These are phyloP conservation scores for Netelia melanura DNA, from an alignment of 2,888 invertebrate genomes.

Conservation along the genomic window DNA sequence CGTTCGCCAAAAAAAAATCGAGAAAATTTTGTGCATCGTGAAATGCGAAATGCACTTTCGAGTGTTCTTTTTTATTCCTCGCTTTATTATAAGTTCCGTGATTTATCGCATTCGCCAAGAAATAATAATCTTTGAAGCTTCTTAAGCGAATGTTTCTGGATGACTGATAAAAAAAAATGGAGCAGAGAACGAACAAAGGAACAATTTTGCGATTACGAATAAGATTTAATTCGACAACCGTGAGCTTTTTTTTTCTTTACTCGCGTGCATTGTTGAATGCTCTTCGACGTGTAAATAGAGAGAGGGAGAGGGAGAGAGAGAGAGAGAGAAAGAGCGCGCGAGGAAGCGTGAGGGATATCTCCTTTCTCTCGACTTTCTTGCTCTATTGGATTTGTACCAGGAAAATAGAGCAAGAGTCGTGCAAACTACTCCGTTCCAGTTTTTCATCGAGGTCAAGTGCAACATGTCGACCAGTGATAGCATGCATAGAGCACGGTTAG, in stretches of 20 bases:
- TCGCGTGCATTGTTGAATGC: not conserved
- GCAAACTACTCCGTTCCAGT: not conserved
- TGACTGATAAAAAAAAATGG: not conserved
- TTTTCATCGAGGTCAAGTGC: not conserved
- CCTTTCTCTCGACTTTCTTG: not conserved
- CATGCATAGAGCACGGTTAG: not conserved
- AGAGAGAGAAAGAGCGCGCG: not conserved
- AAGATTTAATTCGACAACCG: not conserved
- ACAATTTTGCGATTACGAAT: not conserved
- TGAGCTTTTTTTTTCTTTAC: not conserved
- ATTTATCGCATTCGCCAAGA: not conserved
- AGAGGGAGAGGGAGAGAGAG: not conserved
- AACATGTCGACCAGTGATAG: not conserved
- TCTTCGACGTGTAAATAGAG: not conserved
- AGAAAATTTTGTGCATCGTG: too few relatives aligned
- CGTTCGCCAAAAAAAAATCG: too few relatives aligned
- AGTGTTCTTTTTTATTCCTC: not conserved
- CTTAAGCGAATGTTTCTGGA: too few relatives aligned
- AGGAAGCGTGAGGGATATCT: not conserved
- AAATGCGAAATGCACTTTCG: too few relatives aligned
- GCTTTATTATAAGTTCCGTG: not conserved
- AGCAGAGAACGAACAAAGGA: not conserved
- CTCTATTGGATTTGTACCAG: not conserved
- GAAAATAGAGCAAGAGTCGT: not conserved
- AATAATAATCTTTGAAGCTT: not conserved